Conservation (phyloP, 2,113 vertebrate genomes). For the Ramphastos sulfuratus region DNA sequence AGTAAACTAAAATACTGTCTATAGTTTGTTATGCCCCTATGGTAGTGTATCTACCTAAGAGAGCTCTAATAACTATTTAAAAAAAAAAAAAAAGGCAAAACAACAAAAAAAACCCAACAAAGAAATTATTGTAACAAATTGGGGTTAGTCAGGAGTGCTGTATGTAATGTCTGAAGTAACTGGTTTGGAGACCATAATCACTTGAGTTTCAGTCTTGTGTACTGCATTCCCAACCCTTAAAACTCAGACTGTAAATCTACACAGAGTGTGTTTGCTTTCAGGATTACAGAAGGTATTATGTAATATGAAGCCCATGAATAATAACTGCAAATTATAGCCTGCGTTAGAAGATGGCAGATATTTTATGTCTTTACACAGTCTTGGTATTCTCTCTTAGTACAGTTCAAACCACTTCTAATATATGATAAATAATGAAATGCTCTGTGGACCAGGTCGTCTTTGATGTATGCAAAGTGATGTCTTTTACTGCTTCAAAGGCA, state of each 20-base stretch:
- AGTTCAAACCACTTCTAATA: conserved; percentile 1
- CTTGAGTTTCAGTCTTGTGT: not conserved
- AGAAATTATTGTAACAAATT: not conserved
- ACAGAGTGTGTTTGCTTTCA: not conserved
- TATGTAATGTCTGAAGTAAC: not conserved
- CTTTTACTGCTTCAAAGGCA: conserved; percentile 39
- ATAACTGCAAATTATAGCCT: not conserved
- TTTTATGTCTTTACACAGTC: not conserved
- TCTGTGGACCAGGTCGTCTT: not conserved
- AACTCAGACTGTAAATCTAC: not conserved
- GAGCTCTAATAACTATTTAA: not conserved
- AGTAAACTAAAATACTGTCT: not conserved
- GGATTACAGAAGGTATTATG: not conserved
- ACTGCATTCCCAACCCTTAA: not conserved
- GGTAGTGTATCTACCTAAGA: not conserved
- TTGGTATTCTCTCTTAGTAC: not conserved
- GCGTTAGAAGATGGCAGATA: not conserved
- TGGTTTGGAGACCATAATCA: not conserved
- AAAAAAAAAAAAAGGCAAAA: too few species aligned
- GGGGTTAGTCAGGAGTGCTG: not conserved
- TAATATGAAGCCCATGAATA: not conserved
- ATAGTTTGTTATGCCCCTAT: not conserved
- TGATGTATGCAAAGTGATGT: conserved; percentile 15
- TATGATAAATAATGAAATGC: conserved; percentile 9
- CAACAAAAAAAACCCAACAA: not conserved